Evolutionary conservation across 2,797 vertebrate species (phyloP).

Genomic region (Eulemur coronatus): DNA sequence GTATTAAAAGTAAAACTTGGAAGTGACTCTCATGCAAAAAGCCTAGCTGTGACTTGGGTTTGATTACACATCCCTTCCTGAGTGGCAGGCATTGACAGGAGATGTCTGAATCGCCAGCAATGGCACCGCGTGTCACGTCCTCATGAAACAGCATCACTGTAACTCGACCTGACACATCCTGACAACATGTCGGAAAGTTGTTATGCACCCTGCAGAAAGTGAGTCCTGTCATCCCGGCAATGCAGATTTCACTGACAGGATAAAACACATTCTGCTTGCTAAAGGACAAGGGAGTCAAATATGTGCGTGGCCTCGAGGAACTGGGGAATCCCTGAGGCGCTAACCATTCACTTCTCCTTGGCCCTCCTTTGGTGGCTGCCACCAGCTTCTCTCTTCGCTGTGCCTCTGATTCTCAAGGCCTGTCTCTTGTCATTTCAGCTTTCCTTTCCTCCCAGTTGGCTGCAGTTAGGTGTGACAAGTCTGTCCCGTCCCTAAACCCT

Average conservation of each 20-base stretch:
- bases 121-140: slow-evolving; percentile 1
- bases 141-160: slow-evolving; percentile 50
- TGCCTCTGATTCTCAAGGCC: neutral
- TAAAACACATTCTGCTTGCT: slow-evolving; percentile 37
- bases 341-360: neutral
- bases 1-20: slow-evolving; percentile 84
- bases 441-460: neutral
- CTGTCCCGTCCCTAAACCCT: neutral
- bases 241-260: slow-evolving; percentile 42
- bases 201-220: slow-evolving; percentile 55
- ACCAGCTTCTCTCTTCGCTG: neutral
- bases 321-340: neutral
- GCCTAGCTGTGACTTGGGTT: slow-evolving; percentile 59
- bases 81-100: slow-evolving; percentile 72
- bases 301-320: slow-evolving; percentile 22
- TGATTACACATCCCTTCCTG: slow-evolving; percentile 63
- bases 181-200: slow-evolving; percentile 65
- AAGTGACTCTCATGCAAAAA: slow-evolving; percentile 68
- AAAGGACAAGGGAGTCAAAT: slow-evolving; percentile 50
- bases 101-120: neutral
- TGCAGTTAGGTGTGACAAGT: neutral
- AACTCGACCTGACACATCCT: slow-evolving; percentile 52
- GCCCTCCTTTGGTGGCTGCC: neutral
- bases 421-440: neutral
- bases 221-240: slow-evolving; percentile 57